phyloP scores from a whole-genome alignment of 2,797 vertebrate species.

The Streptopelia turtur region DNA sequence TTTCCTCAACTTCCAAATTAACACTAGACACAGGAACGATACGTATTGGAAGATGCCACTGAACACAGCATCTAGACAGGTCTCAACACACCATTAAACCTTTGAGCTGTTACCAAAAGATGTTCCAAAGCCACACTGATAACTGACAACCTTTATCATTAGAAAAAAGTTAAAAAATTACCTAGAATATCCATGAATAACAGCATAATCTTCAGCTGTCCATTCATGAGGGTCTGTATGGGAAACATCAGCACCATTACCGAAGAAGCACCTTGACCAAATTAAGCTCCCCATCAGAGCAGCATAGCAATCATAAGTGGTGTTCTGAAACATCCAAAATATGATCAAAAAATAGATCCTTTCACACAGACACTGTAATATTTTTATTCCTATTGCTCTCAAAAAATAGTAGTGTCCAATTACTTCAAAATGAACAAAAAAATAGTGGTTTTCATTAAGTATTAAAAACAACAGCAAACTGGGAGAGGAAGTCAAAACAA shows the following conservation, averaged over 20 bases:
- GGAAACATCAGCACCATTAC: constrained; percentile 80
- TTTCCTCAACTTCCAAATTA: background rate
- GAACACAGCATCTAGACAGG: background rate
- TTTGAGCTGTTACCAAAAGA: background rate
- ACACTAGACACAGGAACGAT: background rate
- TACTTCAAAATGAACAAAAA: background rate
- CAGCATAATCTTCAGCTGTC: constrained; percentile 86
- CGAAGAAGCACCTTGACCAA: constrained; percentile 84
- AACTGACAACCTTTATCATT: background rate
- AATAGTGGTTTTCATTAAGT: background rate
- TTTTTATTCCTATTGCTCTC: background rate
- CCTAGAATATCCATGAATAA: constrained; percentile 84
- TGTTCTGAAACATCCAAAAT: constrained; percentile 78
- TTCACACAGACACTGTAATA: background rate
- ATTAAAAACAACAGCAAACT: background rate
- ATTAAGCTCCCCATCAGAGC: constrained; percentile 80
- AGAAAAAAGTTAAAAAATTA: constrained; percentile 75
- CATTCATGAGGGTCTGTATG: constrained; percentile 83
- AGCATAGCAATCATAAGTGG: constrained; percentile 86
- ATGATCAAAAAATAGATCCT: no score
- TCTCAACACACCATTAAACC: background rate
- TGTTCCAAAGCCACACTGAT: background rate
- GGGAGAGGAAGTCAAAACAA: background rate
- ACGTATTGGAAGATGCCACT: background rate
- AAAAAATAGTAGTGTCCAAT: background rate